Evolutionary conservation across 1,140 invertebrate genomes (phyloP), one percentile per base, ranked within the genome.

Genomic region (Drosophila ficusphila): DNA sequence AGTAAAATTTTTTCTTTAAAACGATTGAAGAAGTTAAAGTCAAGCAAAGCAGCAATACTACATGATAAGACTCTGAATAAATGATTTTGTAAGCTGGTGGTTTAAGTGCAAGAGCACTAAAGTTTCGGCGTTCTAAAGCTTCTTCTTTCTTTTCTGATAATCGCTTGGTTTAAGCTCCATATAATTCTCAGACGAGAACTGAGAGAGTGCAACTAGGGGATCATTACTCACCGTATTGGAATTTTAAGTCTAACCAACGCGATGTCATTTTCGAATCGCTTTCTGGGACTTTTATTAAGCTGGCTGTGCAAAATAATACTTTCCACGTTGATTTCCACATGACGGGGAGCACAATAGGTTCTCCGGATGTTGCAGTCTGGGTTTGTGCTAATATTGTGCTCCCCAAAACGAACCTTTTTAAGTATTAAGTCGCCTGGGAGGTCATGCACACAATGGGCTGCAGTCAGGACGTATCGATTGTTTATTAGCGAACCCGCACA

Each of bases 171-270:
- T n/a, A n/a, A n/a, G n/a, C n/a, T n/a, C n/a, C n/a, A n/a, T n/a
- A n/a, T n/a, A n/a, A n/a, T n/a, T n/a, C n/a, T n/a, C n/a, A n/a
- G n/a, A n/a, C n/a, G n/a, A n/a, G n/a, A n/a, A n/a, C n/a, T n/a
- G n/a, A n/a, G n/a, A n/a, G n/a, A n/a, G n/a, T n/a, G n/a, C n/a
- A n/a, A n/a, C n/a, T n/a, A n/a, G 27, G 1, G 9, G 0, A 23
- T 3, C 9, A 47, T 25, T 46, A 29, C 57, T 54, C 12, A 61
- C 58, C 51, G 25, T 0, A 96, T 94, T 5, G 93, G 79, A 0
- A 82, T 65, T 0, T 92, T 72, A 0, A 98, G 90, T 38, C 95
- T 93, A 4, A 97, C 60, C 2, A 97, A 83, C 0, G 95, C 96
- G 41, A 97, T 96, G 76, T 97, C 96, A 74, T 96, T 93, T 29